Conservation (phyloP, 2,113 vertebrate species). For the Caranx ignobilis region DNA sequence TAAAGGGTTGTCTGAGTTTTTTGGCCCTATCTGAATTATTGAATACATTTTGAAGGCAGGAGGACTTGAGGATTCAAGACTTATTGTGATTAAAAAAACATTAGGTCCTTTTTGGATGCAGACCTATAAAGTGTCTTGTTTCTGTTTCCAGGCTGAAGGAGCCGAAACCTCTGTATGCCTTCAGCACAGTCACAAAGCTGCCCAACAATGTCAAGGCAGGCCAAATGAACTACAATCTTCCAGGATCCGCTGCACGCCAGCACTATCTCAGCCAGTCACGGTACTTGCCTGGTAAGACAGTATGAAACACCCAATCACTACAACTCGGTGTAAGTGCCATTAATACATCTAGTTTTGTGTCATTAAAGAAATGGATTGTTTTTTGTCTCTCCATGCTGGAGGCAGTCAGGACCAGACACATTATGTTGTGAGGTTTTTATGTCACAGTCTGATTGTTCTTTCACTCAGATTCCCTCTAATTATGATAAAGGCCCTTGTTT, state of each 20-base stretch:
- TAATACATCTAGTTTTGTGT: not conserved
- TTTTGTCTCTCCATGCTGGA: not conserved
- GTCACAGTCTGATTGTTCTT: not conserved
- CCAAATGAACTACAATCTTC: conserved; percentile 82
- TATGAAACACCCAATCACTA: not conserved
- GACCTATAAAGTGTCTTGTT: not conserved
- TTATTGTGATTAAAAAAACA: not conserved
- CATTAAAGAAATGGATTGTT: not conserved
- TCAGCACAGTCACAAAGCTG: conserved; percentile 86
- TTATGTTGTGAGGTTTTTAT: no score
- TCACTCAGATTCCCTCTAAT: not conserved
- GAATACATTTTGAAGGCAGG: not conserved
- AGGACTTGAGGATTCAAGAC: not conserved
- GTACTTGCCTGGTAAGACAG: conserved; percentile 91
- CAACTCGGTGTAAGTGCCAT: not conserved
- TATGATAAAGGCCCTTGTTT: not conserved
- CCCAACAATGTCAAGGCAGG: conserved; percentile 78
- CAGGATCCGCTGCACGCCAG: conserved; percentile 89
- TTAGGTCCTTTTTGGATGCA: not conserved
- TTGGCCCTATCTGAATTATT: not conserved
- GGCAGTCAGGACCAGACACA: no score
- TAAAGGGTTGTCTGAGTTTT: not conserved
- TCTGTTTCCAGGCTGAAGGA: conserved; percentile 74
- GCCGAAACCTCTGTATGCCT: conserved; percentile 81
- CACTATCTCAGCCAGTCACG: conserved; percentile 96